These are phyloP conservation scores for Parambassis ranga DNA, from an alignment of 2,797 vertebrate species.

Conservation along the genomic window DNA sequence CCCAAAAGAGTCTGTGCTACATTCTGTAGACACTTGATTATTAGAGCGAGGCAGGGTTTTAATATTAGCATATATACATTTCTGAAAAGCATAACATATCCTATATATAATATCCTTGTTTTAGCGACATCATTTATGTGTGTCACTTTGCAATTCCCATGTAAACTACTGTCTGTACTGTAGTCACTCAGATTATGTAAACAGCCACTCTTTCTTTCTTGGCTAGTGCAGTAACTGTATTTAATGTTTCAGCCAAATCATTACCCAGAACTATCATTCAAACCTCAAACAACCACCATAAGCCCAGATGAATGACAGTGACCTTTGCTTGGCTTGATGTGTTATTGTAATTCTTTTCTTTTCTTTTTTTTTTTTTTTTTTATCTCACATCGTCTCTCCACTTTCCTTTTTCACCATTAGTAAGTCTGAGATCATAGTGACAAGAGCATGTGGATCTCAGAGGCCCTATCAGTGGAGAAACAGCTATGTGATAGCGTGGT, in stretches of 20 bases:
- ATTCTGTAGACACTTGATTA: slow-evolving; percentile 33
- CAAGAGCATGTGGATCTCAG: slow-evolving; percentile 42
- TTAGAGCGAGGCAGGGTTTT: slow-evolving; percentile 24
- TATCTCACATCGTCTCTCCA: slow-evolving; percentile 44
- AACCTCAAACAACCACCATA: slow-evolving; percentile 11
- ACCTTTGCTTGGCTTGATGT: slow-evolving; percentile 18
- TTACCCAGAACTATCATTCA: slow-evolving; percentile 36
- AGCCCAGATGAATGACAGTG: slow-evolving; percentile 24
- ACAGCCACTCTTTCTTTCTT: slow-evolving; percentile 45
- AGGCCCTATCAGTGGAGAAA: slow-evolving; percentile 55
- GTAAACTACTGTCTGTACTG: slow-evolving; percentile 28
- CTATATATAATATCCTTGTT: too few species aligned
- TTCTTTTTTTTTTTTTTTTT: slow-evolving; percentile 47
- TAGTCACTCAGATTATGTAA: slow-evolving; percentile 45
- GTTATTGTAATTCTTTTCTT: slow-evolving; percentile 51
- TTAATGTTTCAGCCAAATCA: slow-evolving; percentile 31
- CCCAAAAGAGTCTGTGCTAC: slow-evolving; percentile 46
- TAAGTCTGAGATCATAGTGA: slow-evolving; percentile 48
- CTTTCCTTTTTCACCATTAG: slow-evolving; percentile 38
- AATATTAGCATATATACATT: slow-evolving; percentile 35
- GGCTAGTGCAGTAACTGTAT: slow-evolving; percentile 38
- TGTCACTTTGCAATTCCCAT: slow-evolving; percentile 26
- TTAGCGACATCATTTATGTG: too few species aligned
- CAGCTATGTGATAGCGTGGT: slow-evolving; percentile 52
- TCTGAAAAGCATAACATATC: slow-evolving; percentile 43